Percentiles rank a stretch among this genome's conserved stretches.
Evolutionary conservation across 92 coral and sea anemone genomes (phyloP).

Genomic region (Porites cylindrica): DNA sequence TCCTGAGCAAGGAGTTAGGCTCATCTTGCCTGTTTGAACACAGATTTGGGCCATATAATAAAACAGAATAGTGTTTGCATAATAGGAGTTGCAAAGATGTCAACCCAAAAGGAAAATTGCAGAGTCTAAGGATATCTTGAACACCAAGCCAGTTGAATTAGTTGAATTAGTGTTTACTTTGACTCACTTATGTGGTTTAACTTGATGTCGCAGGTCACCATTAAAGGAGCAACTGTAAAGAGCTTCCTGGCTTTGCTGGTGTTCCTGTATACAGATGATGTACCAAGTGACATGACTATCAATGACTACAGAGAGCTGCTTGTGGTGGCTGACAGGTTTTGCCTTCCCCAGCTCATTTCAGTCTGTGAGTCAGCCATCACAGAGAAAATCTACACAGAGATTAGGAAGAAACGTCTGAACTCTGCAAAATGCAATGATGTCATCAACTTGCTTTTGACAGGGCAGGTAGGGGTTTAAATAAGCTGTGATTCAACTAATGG

Average conservation of each 20-base stretch:
- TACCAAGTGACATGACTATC: constrained; percentile 53
- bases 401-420: constrained; percentile 51
- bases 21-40: no score
- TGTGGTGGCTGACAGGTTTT: constrained; percentile 84
- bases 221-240: constrained; percentile 66
- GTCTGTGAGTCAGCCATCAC: constrained; percentile 78
- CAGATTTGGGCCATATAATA: no score
- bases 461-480: constrained; percentile 56
- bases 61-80: no score
- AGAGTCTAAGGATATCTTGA: no score
- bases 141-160: no score
- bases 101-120: no score
- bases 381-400: constrained; percentile 45
- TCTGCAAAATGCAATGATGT: constrained; percentile 62
- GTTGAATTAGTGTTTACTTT: no score
- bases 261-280: constrained; percentile 79
- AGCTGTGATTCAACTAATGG: no score
- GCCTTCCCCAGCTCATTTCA: constrained; percentile 75
- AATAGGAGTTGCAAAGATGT: no score
- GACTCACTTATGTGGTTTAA: no score
- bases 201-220: constrained; percentile 56
- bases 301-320: constrained; percentile 71
- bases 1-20: no score
- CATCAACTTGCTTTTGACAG: constrained; percentile 59
- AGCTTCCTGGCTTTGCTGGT: constrained; percentile 78